Conservation (phyloP, 2,113 vertebrate genomes). For the Chamaea fasciata region DNA sequence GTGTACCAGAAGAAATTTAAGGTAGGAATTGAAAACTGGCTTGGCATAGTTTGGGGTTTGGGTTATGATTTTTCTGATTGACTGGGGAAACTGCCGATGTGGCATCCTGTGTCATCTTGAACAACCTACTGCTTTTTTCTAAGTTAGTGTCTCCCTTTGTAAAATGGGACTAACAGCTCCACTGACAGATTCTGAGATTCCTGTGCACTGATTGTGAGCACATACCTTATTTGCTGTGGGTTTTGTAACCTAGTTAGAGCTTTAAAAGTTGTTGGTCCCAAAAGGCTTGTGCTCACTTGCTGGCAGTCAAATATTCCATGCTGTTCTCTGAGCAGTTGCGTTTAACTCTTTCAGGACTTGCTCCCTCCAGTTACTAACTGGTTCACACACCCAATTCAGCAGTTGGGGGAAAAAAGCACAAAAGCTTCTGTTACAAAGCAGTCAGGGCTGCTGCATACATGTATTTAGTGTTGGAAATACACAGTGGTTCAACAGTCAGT, state of each 20-base stretch:
- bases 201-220: neutral
- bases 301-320: neutral
- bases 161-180: neutral
- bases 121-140: neutral
- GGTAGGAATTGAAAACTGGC: slow-evolving; percentile 72
- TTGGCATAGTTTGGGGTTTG: neutral
- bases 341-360: neutral
- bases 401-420: rapidly evolving
- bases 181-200: neutral
- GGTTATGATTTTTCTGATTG: neutral
- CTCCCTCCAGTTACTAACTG: neutral
- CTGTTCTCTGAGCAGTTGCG: neutral
- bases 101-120: neutral
- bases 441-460: rapidly evolving
- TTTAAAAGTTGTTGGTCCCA: neutral
- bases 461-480: neutral
- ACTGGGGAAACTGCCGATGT: neutral
- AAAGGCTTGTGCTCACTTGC: neutral
- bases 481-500: neutral
- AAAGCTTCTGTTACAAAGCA: neutral
- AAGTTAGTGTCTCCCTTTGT: neutral
- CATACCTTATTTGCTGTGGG: neutral
- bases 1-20: slow-evolving; percentile 99
- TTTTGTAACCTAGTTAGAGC: neutral
- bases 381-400: neutral